Conservation (phyloP, 2,888 invertebrate species). For the Entomobrya proxima region DNA sequence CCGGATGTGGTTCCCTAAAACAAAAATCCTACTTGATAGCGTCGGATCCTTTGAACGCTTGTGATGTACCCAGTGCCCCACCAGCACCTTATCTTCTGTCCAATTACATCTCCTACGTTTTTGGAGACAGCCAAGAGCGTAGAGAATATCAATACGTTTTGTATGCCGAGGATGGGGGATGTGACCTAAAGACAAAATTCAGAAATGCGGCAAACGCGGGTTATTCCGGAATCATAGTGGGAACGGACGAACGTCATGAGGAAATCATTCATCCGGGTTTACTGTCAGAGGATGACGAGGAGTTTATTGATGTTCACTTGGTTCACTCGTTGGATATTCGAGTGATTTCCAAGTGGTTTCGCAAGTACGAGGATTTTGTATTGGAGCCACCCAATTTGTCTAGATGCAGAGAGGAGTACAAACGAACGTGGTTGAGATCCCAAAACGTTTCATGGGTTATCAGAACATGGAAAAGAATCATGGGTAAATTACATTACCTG, state of each 20-base stretch:
- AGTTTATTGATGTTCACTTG: slow-evolving; percentile 53
- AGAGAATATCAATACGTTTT: slow-evolving; percentile 8
- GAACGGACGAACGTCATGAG: slow-evolving; percentile 32
- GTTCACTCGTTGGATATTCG: slow-evolving; percentile 36
- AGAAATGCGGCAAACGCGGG: slow-evolving; percentile 50
- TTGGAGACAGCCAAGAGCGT: neutral
- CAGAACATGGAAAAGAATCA: neutral
- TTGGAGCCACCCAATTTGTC: slow-evolving; percentile 6
- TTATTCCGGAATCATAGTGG: slow-evolving; percentile 48
- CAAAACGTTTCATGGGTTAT: slow-evolving; percentile 9
- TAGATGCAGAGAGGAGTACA: slow-evolving; percentile 40
- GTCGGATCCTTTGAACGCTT: slow-evolving; percentile 23
- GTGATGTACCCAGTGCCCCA: slow-evolving; percentile 5
- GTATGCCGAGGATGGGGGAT: slow-evolving; percentile 13
- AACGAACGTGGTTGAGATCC: slow-evolving; percentile 24
- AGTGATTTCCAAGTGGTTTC: slow-evolving; percentile 11
- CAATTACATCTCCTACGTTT: neutral
- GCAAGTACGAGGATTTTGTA: neutral
- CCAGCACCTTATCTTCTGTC: neutral
- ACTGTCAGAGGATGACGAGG: slow-evolving; percentile 31
- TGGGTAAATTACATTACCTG: slow-evolving; percentile 7
- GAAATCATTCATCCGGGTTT: slow-evolving; percentile 23
- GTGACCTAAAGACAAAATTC: slow-evolving; percentile 55
- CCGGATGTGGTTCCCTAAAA: slow-evolving; percentile 29
- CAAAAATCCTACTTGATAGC: neutral